Percentiles rank a stretch among this genome's conserved stretches.
Conservation (phyloP, 2,888 invertebrate genomes). For the Macroteleia sp. region DNA sequence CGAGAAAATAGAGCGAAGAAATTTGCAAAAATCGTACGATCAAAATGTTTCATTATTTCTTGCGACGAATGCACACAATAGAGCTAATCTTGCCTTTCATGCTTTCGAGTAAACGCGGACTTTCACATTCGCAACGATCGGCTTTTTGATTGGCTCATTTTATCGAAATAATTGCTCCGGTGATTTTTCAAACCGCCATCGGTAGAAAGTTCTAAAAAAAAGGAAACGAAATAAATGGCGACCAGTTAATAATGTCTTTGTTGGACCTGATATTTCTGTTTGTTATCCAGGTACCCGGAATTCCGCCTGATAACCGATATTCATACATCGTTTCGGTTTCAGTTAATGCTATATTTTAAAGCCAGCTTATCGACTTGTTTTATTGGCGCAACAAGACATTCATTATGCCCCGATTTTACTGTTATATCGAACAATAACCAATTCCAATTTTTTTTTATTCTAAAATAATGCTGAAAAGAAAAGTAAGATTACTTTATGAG, state of each 20-base stretch:
- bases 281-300: constrained; percentile 48
- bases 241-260: constrained; percentile 43
- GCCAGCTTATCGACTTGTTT: constrained; percentile 51
- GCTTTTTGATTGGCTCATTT: constrained; percentile 45
- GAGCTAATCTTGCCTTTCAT: constrained; percentile 44
- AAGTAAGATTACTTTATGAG: too few species aligned
- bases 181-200: constrained; percentile 26
- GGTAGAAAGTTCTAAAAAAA: constrained; percentile 38
- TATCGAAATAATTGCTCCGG: constrained; percentile 46
- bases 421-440: constrained; percentile 23
- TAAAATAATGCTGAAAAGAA: too few species aligned
- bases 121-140: constrained; percentile 49
- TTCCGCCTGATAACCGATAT: constrained; percentile 54
- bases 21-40: constrained; percentile 54
- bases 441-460: constrained; percentile 8
- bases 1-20: constrained; percentile 55
- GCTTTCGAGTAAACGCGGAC: constrained; percentile 42
- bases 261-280: constrained; percentile 32
- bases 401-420: constrained; percentile 26
- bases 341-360: constrained; percentile 65
- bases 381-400: constrained; percentile 41
- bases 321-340: constrained; percentile 69
- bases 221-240: constrained; percentile 17
- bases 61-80: constrained; percentile 34
- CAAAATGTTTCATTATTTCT: constrained; percentile 52